Evolutionary conservation across 2,888 invertebrate genomes (phyloP), one percentile per base, ranked within the genome.

Genomic region (Mactromeris polynyma): DNA sequence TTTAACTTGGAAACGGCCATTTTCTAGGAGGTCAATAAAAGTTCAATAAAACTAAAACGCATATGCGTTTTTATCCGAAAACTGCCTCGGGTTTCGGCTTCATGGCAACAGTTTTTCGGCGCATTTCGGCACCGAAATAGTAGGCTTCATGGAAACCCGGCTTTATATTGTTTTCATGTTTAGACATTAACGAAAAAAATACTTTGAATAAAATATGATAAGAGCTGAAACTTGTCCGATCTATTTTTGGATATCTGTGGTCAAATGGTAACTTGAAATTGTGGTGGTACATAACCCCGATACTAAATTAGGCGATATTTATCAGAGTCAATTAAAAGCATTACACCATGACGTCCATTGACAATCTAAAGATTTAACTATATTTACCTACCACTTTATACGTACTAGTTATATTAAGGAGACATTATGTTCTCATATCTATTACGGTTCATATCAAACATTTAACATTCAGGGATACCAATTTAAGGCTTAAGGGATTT

Each of bases 301-400:
- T 21, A 26, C 58, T 64, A 64, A 73, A 17, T 73, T 73, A 19
- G 73, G 73, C 26, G 33, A 73, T 73, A 36, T 73, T 73, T 73
- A 33, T 73, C 73, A 33, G 26, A 73, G 33, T 33, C 73, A 73
- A 73, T 73, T 73, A 73, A 33, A 73, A 33, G 33, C 33, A 36
- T 73, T 73, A 73, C 19, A 26, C 19, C 14, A 33, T 17, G 73
- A 73, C 73, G 14, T 36, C 36, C 73, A 36, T 19, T 73, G 73
- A 73, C 4, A 19, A 36, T 73, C 14, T 73, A 73, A 14, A 73
- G 31, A 73, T 73, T 33, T 26, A 73, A 73, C 73, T 17, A 17
- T 73, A 73, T 73, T 73, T 73, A 36, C 73, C 73, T 26, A 73
- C 9, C 73, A 73, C 73, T 73, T 73, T 4, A 73, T 36, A 73